phyloP scores from a whole-genome alignment of 2,888 invertebrate genomes.

The Masnerella sp. region DNA sequence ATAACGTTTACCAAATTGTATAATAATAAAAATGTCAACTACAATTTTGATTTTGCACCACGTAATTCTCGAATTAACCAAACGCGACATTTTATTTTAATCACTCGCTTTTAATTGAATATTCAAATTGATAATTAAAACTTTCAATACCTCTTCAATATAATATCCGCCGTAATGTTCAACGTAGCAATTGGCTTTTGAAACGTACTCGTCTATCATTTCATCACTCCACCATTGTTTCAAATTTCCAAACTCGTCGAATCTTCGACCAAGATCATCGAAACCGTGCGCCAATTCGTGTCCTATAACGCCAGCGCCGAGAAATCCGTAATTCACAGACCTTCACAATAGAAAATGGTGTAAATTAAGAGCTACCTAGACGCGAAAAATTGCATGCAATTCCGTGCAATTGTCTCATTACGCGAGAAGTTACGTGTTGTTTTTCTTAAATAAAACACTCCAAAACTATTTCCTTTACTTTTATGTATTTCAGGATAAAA shows the following conservation, averaged over 20 bases:
- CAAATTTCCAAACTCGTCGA: constrained; percentile 90
- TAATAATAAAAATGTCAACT: no score
- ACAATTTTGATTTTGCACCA: no score
- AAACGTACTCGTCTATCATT: constrained; percentile 86
- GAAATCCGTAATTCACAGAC: constrained; percentile 87
- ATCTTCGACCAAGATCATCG: constrained; percentile 85
- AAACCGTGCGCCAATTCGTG: constrained; percentile 84
- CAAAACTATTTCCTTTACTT: background rate
- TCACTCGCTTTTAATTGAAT: no score
- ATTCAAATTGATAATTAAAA: no score
- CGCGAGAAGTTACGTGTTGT: background rate
- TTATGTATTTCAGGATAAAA: background rate
- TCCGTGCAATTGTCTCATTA: background rate
- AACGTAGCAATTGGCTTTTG: constrained; percentile 89
- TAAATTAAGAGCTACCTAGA: constrained; percentile 20
- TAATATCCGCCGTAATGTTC: constrained; percentile 88
- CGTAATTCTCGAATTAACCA: no score
- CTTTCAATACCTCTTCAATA: constrained; percentile 82
- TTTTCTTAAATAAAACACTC: background rate
- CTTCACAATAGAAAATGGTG: constrained; percentile 28
- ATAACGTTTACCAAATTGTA: no score
- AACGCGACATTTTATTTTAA: no score
- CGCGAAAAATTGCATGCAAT: constrained; percentile 2
- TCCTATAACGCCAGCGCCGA: constrained; percentile 86
- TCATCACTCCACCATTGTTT: constrained; percentile 92